Evolutionary conservation across 37 sponge, comb jelly and placozoan genomes (phyloP).

Genomic region (Eunapius fragilis): DNA sequence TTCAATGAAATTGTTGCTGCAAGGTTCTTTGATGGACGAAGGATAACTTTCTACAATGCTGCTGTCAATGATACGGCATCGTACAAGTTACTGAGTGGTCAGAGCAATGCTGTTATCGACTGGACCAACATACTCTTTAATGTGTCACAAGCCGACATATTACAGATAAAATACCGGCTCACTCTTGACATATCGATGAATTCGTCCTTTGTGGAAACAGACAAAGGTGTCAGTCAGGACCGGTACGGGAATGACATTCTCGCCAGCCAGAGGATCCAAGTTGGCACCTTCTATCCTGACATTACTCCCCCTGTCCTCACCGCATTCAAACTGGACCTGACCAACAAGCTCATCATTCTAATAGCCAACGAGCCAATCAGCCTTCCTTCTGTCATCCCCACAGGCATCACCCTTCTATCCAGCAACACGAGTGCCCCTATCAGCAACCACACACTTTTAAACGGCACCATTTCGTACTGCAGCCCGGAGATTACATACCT

Average conservation of each 20-base stretch:
- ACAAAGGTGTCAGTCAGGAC: conserved; percentile 70
- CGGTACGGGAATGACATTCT: conserved; percentile 47
- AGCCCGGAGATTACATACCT: conserved; percentile 31
- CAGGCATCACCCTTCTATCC: conserved; percentile 68
- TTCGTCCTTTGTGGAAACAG: conserved; percentile 67
- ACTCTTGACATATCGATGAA: conserved; percentile 45
- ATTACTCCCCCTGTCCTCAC: conserved; percentile 63
- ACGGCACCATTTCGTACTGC: conserved; percentile 63
- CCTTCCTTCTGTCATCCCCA: conserved; percentile 72
- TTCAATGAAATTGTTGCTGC: conserved; percentile 80
- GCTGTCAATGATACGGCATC: conserved; percentile 66
- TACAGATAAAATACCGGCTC: conserved; percentile 63
- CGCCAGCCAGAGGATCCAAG: conserved; percentile 46
- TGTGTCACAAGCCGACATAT: conserved; percentile 47
- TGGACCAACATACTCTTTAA: conserved; percentile 81
- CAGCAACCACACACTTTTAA: conserved; percentile 50
- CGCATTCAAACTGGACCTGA: conserved; percentile 54
- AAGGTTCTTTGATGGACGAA: conserved; percentile 33
- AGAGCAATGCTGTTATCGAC: conserved; percentile 28
- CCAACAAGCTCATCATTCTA: conserved; percentile 67
- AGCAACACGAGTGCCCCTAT: conserved; percentile 19
- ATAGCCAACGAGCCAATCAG: conserved; percentile 81
- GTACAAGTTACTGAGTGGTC: conserved; percentile 25
- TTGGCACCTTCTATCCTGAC: conserved; percentile 51
- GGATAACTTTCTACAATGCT: conserved; percentile 66